These are phyloP conservation scores for Drosophila grimshawi DNA, from an alignment of 1,140 invertebrate species.

Conservation along the genomic window DNA sequence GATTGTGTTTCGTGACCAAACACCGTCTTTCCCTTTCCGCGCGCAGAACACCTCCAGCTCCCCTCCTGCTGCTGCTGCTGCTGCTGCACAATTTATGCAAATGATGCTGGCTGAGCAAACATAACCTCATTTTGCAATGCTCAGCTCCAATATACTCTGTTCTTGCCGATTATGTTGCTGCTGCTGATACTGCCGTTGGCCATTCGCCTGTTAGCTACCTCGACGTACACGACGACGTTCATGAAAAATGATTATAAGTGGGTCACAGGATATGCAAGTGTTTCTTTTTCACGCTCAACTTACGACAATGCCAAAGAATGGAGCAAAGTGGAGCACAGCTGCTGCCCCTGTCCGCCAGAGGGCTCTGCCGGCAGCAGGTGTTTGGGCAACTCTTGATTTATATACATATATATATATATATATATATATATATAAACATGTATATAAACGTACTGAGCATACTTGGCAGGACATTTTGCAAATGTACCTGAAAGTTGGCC, in stretches of 20 bases:
- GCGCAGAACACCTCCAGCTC: conserved; percentile 1
- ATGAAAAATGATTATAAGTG: conserved; percentile 83
- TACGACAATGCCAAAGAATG: conserved; percentile 31
- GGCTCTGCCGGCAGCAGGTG: conserved; percentile 38
- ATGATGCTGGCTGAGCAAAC: conserved; percentile 68
- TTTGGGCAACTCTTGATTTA: conserved; percentile 62
- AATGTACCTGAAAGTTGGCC: conserved; percentile 76
- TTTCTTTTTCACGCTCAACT: conserved; percentile 80
- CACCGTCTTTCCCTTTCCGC: background rate
- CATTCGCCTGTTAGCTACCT: conserved; percentile 24
- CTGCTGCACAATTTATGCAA: conserved; percentile 72
- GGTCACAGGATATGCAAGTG: conserved; percentile 83
- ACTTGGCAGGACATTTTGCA: conserved; percentile 72
- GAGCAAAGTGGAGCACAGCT: conserved; percentile 41
- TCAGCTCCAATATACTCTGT: conserved; percentile 49
- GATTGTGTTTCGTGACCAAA: conserved; percentile 22
- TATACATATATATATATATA: conserved; percentile 23
- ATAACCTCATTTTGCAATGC: conserved; percentile 68
- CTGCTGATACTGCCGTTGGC: conserved; percentile 37
- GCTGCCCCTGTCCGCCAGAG: conserved; percentile 56
- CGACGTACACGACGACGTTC: conserved; percentile 47
- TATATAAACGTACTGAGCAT: conserved; percentile 12
- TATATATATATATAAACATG: background rate
- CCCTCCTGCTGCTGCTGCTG: too few species aligned
- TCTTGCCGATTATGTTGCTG: conserved; percentile 28